Evolutionary conservation across 1,140 invertebrate genomes (phyloP), one percentile per base, ranked within the genome.

Genomic region (Drosophila lini): DNA sequence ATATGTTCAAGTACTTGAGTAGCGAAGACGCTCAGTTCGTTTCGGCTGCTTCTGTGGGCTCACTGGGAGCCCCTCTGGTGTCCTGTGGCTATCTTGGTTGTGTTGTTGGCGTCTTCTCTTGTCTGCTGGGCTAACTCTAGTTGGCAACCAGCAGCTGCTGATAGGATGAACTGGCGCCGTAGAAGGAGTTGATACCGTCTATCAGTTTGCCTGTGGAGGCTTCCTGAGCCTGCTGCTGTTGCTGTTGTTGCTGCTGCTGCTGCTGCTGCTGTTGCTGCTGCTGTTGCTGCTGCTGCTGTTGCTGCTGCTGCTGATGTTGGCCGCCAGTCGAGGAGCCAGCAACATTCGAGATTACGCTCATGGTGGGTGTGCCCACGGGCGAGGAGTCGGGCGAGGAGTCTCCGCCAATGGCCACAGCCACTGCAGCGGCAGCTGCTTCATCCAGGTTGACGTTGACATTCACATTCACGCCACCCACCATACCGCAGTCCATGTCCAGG

Each of bases 101-200:
- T 45, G 38, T 67, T 55, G 32, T 6, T 52, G 58, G 31, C 10
- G 25, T 41, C 19, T 28, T 36, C 48, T 42, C 16, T 25, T 16
- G 13, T 13, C 11, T n/a, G 7, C 13, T 10, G 11, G 8, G 53
- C 9, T 13, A 41, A 11, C 32, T 80, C 86, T 92, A 92, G 65
- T 92, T 92, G 68, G 91, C 92, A 13, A 92, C 91, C 64, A 92
- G 68, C 7, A 92, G 74, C 50, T 92, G 91, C 41, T 92, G 91
- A 61, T 92, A 92, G 11, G 82, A 77, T 7, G 84, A 89, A 9
- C 91, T 84, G 22, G 75, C 70, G 50, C 78, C 78, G 19, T 92
- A 92, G 62, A 92, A 92, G 22, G 91, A 91, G 71, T 85, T 92
- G 28, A 92, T 85, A n/a, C 89, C 84, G 61, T 92, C 91, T 47